Conservation (phyloP, 2,113 vertebrate species). For the Hucho hucho region DNA sequence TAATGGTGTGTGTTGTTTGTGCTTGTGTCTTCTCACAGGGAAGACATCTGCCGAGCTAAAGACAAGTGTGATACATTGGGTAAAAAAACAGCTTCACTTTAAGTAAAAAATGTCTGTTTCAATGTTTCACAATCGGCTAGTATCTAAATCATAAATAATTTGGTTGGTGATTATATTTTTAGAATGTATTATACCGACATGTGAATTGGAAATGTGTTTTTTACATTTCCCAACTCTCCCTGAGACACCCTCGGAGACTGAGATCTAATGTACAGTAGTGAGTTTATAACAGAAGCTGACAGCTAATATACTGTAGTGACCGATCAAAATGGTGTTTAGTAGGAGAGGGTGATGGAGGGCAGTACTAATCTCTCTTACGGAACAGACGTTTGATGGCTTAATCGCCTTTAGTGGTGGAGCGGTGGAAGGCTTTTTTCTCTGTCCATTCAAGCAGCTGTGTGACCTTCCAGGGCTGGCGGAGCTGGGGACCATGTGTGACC, state of each 20-base stretch:
- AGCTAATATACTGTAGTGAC: background rate
- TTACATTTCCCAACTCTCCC: too few species aligned
- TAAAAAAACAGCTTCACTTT: conserved; percentile 68
- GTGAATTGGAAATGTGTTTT: too few species aligned
- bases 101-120: conserved; percentile 14
- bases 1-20: background rate
- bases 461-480: conserved; percentile 86
- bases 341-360: conserved; percentile 23
- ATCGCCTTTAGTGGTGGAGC: conserved; percentile 44
- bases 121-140: too few species aligned
- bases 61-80: conserved; percentile 97
- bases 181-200: too few species aligned
- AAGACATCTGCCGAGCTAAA: conserved; percentile 95
- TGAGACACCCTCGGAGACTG: too few species aligned
- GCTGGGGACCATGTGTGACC: conserved; percentile 94
- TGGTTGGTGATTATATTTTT: too few species aligned
- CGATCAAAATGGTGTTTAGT: background rate
- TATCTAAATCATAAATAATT: too few species aligned
- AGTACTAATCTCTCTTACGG: conserved; percentile 54
- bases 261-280: background rate
- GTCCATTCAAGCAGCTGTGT: conserved; percentile 9
- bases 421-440: background rate
- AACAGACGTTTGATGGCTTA: conserved; percentile 54
- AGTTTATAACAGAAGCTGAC: background rate
- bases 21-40: conserved; percentile 72